Evolutionary conservation across 2,888 invertebrate genomes (phyloP).

Genomic region (Gymnosoma rotundatum): DNA sequence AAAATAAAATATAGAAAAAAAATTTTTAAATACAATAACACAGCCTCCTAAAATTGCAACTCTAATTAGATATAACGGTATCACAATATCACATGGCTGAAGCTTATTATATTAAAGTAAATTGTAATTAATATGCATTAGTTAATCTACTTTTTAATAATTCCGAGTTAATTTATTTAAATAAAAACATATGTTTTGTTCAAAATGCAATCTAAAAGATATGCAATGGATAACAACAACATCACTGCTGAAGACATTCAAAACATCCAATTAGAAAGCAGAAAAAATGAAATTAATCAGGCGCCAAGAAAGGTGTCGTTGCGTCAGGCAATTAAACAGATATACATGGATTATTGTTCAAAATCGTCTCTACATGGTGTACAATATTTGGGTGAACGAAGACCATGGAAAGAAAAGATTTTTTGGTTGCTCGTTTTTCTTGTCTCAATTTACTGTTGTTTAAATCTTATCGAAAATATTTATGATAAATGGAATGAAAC

Average conservation of each 20-base stretch:
- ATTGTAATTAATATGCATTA: neutral
- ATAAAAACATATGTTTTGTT: neutral
- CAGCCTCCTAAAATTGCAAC: conserved; percentile 1
- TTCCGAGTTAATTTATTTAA: neutral
- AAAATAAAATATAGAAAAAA: no score
- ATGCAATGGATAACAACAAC: conserved; percentile 37
- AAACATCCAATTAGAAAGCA: neutral
- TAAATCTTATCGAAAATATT: conserved; percentile 84
- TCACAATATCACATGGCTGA: neutral
- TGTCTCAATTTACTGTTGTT: conserved; percentile 85
- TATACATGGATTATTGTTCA: conserved; percentile 84
- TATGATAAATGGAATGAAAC: conserved; percentile 87
- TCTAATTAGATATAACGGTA: conserved; percentile 30
- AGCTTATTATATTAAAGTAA: neutral
- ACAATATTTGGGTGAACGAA: conserved; percentile 84
- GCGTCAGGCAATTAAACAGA: conserved; percentile 76
- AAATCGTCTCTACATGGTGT: conserved; percentile 86
- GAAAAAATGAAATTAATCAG: conserved; percentile 1
- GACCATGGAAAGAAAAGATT: conserved; percentile 84
- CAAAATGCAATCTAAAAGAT: conserved; percentile 48
- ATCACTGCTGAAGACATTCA: neutral
- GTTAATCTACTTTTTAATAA: neutral
- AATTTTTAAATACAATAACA: no score
- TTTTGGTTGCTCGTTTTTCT: conserved; percentile 84
- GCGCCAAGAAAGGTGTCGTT: conserved; percentile 46